Evolutionary conservation across 2,797 vertebrate species (phyloP), one percentile per base, ranked within the genome.

Genomic region (Cygnus olor): DNA sequence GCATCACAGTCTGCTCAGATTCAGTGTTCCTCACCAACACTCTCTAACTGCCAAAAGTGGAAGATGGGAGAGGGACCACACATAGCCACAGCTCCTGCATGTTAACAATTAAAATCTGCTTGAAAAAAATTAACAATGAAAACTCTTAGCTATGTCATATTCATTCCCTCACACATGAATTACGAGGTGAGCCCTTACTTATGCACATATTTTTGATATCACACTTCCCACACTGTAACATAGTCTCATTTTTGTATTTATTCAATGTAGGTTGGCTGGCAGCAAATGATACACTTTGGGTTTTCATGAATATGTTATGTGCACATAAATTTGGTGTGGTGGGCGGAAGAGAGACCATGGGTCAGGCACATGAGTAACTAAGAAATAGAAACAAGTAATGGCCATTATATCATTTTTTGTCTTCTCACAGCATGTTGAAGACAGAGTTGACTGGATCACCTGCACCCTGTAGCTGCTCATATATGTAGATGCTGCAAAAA

Each of bases 61-160:
- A 69, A 94, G 80, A 94, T 88, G 90, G 54, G 81, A 97, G 84
- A 76, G 56, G 54, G 95, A 97, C 96, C 96, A 96, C 96, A 96
- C 95, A 96, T 93, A 85, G 76, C 58, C 86, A 88, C 34, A 32
- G 8, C 70, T 95, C 28, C 77, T 95, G 90, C 51, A 93, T 96
- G 94, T 83, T 88, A 95, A 64, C 90, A 95, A 95, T 96, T 97
- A 97, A 91, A 96, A 92, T 83, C 18, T 56, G 20, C 71, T 86
- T 81, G 69, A 90, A 93, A 93, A 85, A 88, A 88, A 95, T 71
- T 91, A 94, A 95, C 92, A 93, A 85, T 71, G 82, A 88, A 93
- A 89, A 94, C 64, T 90, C 80, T 74, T 82, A 87, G 53, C 84
- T 78, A 15, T 92, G 74, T 91, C 90, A 78, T 93, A 85, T 87